Evolutionary conservation across 2,888 invertebrate genomes (phyloP), one percentile per base, ranked within the genome.

Genomic region (Coelinius sp.): DNA sequence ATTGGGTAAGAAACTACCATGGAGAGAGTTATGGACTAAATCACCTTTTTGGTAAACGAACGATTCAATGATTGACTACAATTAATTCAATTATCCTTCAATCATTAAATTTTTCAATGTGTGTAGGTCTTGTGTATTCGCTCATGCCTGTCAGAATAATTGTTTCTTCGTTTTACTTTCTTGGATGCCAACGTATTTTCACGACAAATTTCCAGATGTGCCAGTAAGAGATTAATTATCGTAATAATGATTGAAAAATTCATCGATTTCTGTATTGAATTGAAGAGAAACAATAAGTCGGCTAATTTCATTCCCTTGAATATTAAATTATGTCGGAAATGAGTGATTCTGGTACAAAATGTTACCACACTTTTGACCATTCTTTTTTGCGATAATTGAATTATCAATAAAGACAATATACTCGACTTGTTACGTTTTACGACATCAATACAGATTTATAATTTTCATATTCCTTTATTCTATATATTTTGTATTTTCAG

Each of bases 171-270:
- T 93, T 59, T 86, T 94, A 73, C 88, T 93, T 49, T 93, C 92
- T 8, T 94, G 93, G 93, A 88, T 94, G 82, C 93, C 93, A 41
- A 93, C 92, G 52, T 94, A 93, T 84, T 94, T 94, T 82, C 91
- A 92, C 81, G 93, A 93, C 80, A 92, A 90, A 24, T 93, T 91
- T 81, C 92, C 92, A 0, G 90, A 91, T 76, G 92, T 91, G 38
- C 92, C 92, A 84, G 88, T 88, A 82, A 14, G 12, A 64, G n/a
- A 12, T 49, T 22, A 10, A 25, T 53, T n/a, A 14, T 44, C 44
- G 1, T 25, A 27, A 27, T 7, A 10, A 35, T 35, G 6, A 35
- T 35, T 35, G 8, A 7, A 35, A 35, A 10, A n/a, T n/a, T n/a
- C n/a, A n/a, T n/a, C n/a, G n/a, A n/a, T n/a, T n/a, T n/a, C n/a